Evolutionary conservation across 2,797 vertebrate species (phyloP).

Genomic region (Buphagus erythrorhynchus): DNA sequence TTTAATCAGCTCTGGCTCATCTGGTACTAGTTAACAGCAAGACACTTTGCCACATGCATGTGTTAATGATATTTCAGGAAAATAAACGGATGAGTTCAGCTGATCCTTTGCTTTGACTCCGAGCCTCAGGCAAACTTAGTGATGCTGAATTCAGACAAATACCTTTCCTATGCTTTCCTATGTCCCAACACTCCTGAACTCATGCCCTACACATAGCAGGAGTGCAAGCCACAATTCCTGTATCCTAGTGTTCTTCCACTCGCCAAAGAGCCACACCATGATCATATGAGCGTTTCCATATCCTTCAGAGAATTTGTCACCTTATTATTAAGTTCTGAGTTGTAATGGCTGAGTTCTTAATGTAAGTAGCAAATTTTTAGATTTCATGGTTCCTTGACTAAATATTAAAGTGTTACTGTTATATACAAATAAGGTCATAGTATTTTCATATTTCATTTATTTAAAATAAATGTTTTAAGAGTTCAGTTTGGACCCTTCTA

Average conservation of each 20-base stretch:
- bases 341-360: slow-evolving; percentile 39
- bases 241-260: neutral
- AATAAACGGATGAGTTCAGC: accelerated
- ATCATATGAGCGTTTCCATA: neutral
- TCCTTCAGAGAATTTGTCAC: neutral
- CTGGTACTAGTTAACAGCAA: neutral
- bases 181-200: neutral
- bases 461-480: slow-evolving; percentile 23
- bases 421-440: slow-evolving; percentile 28
- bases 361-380: slow-evolving; percentile 39
- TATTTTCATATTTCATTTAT: slow-evolving; percentile 52
- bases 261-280: neutral
- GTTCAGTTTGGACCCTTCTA: neutral
- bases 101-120: neutral
- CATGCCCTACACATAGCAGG: neutral
- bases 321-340: neutral
- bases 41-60: neutral
- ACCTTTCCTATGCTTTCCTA: neutral
- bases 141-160: neutral
- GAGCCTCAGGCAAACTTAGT: accelerated
- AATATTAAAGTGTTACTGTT: slow-evolving; percentile 54
- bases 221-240: neutral
- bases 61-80: neutral
- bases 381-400: slow-evolving; percentile 34
- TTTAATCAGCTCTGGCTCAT: neutral